Evolutionary conservation across 2,888 invertebrate genomes (phyloP).

Genomic region (Pristionchus exspectatus): DNA sequence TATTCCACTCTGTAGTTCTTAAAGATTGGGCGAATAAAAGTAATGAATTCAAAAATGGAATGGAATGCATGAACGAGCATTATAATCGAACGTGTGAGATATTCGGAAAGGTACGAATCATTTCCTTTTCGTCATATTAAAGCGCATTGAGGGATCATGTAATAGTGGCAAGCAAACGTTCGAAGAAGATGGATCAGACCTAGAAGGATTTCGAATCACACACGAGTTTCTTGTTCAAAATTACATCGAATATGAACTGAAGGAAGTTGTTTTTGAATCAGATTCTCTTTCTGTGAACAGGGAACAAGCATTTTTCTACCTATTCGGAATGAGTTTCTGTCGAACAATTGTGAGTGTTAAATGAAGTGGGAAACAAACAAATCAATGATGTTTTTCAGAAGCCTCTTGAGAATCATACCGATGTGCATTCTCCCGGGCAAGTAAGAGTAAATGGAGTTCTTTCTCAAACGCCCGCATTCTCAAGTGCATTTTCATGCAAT

Average conservation of each 20-base stretch:
- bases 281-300: not conserved
- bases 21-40: not conserved
- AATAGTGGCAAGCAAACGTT: not conserved
- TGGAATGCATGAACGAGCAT: not conserved
- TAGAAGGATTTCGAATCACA: not conserved
- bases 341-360: not conserved
- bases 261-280: not conserved
- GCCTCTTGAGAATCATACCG: not conserved
- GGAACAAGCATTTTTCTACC: too few species aligned
- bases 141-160: not conserved
- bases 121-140: not conserved
- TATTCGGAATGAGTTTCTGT: not conserved
- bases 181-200: slow-evolving; percentile 5
- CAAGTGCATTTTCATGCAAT: not conserved
- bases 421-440: not conserved
- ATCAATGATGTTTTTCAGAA: too few species aligned
- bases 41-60: not conserved
- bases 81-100: not conserved
- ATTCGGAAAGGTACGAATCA: not conserved
- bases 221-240: not conserved
- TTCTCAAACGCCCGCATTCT: not conserved
- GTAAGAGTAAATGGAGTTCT: slow-evolving; percentile 5
- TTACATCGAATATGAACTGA: not conserved
- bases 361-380: not conserved
- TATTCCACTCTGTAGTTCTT: not conserved